Evolutionary conservation across 2,888 invertebrate species (phyloP).

Genomic region (Phyllotreta cruciferae): DNA sequence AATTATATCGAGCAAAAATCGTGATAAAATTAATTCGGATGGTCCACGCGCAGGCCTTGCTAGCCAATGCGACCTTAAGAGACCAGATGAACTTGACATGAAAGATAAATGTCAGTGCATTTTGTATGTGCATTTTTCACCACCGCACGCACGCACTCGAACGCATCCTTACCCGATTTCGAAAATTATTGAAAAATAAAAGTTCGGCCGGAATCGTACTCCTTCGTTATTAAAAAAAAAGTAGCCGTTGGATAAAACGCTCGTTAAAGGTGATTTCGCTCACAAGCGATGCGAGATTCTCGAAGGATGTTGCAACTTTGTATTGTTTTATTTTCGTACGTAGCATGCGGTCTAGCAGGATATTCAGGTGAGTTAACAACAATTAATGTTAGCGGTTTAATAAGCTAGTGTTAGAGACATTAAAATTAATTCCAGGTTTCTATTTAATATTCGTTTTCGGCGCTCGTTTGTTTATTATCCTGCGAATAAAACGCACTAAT

Average conservation of each 20-base stretch:
- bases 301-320: slow-evolving; percentile 27
- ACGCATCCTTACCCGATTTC: background rate
- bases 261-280: slow-evolving; percentile 22
- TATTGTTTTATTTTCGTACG: slow-evolving; percentile 16
- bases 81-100: slow-evolving; percentile 27
- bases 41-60: too few relatives aligned
- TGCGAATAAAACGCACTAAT: too few relatives aligned
- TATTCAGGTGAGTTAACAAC: slow-evolving; percentile 25
- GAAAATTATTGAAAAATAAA: slow-evolving; percentile 10
- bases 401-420: background rate
- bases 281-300: slow-evolving; percentile 25
- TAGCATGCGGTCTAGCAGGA: slow-evolving; percentile 15
- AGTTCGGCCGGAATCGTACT: slow-evolving; percentile 18
- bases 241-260: slow-evolving; percentile 27
- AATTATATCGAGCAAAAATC: too few relatives aligned
- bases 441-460: background rate
- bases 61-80: slow-evolving; percentile 13
- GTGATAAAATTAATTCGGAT: too few relatives aligned
- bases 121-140: slow-evolving; percentile 20
- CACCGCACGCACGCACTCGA: slow-evolving; percentile 7
- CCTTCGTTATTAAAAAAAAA: slow-evolving; percentile 20
- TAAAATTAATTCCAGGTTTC: background rate
- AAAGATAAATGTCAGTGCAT: slow-evolving; percentile 23
- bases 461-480: background rate
- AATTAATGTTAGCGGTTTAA: background rate